Evolutionary conservation across 2,797 vertebrate species (phyloP).

Genomic region (Spea hammondii): DNA sequence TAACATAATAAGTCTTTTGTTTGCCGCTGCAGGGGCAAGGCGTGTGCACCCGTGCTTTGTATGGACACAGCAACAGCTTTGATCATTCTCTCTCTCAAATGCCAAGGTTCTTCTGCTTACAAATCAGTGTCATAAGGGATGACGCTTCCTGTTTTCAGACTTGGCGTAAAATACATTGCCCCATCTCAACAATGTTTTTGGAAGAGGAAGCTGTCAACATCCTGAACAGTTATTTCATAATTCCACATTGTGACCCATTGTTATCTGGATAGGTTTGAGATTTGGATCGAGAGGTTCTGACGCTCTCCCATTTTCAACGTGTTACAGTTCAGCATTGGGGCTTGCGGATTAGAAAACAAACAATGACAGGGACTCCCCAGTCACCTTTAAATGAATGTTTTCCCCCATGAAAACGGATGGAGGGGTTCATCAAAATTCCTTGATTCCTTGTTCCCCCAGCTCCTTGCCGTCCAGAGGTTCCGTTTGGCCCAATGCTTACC

Average conservation of each 20-base stretch:
- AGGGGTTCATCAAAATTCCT: no score
- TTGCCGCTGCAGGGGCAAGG: background rate
- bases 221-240: constrained; percentile 37
- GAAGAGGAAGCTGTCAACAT: constrained; percentile 42
- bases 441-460: no score
- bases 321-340: no score
- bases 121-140: constrained; percentile 34
- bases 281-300: background rate
- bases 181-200: constrained; percentile 31
- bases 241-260: constrained; percentile 22
- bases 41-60: constrained; percentile 6
- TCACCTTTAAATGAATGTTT: no score
- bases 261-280: constrained; percentile 20
- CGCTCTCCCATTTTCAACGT: background rate
- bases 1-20: background rate
- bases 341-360: no score
- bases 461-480: no score
- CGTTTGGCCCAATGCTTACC: no score
- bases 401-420: no score
- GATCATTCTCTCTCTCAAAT: constrained; percentile 2
- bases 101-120: constrained; percentile 31
- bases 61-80: background rate
- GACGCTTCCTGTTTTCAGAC: constrained; percentile 47
- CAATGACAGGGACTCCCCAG: no score
- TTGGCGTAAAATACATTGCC: constrained; percentile 24